phyloP scores from a whole-genome alignment of 1,140 invertebrate species.

The Grapholita molesta region DNA sequence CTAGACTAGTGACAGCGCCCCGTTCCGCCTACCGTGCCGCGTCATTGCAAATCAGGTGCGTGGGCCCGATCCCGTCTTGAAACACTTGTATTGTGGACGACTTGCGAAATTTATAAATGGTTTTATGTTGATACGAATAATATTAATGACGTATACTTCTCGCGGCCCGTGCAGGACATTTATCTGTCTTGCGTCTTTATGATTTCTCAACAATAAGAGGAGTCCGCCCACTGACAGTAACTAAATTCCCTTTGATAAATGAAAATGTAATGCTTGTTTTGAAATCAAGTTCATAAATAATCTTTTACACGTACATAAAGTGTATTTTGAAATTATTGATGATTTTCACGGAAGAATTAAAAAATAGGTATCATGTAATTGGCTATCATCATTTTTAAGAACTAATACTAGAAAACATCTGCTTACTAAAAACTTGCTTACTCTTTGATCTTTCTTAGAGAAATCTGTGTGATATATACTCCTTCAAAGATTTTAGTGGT shows the following conservation, averaged over 20 bases:
- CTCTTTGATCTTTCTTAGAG: too few relatives aligned
- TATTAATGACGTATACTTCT: constrained; percentile 21
- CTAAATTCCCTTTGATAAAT: constrained; percentile 7
- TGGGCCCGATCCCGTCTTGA: constrained; percentile 53
- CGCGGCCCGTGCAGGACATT: constrained; percentile 6
- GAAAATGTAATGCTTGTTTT: not conserved
- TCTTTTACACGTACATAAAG: too few relatives aligned
- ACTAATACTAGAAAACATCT: too few relatives aligned
- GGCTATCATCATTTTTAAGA: too few relatives aligned
- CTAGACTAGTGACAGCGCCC: constrained; percentile 30
- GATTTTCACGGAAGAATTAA: too few relatives aligned
- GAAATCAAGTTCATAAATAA: too few relatives aligned
- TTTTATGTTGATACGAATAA: constrained; percentile 58
- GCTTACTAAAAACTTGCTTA: too few relatives aligned
- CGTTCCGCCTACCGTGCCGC: constrained; percentile 46
- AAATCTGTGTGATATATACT: too few relatives aligned
- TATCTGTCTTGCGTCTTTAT: constrained; percentile 4
- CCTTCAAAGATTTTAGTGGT: too few relatives aligned
- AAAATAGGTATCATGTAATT: too few relatives aligned
- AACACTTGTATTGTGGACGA: constrained; percentile 50
- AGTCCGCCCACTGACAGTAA: constrained; percentile 2
- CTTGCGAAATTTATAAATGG: constrained; percentile 62
- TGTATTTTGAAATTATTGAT: too few relatives aligned
- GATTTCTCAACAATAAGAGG: not conserved
- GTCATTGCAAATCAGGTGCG: constrained; percentile 66